Conservation (phyloP, 1,140 invertebrate species). For the Drosophila sproati region DNA sequence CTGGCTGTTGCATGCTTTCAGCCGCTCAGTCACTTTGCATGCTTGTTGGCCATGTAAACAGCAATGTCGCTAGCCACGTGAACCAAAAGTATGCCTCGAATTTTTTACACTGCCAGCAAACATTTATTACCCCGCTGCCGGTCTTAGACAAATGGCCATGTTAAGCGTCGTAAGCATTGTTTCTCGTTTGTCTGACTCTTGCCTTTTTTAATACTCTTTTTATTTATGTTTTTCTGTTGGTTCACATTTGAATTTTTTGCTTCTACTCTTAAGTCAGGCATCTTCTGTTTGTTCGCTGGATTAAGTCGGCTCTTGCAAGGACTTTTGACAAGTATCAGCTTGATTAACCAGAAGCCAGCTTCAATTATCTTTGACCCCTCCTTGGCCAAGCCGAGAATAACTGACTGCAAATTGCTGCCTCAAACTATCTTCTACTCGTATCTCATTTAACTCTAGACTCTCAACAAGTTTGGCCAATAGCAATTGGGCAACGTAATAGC, state of each 20-base stretch:
- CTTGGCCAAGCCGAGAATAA: not conserved
- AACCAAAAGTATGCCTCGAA: slow-evolving; percentile 48
- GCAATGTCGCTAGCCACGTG: slow-evolving; percentile 39
- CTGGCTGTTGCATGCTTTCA: not conserved
- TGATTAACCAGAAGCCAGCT: not conserved
- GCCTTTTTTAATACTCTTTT: not conserved
- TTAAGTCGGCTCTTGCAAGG: not conserved
- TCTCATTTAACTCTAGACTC: slow-evolving; percentile 9
- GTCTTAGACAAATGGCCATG: slow-evolving; percentile 45
- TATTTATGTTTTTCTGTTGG: not conserved
- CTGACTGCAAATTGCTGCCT: slow-evolving; percentile 3
- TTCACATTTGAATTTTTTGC: not conserved
- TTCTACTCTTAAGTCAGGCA: not conserved
- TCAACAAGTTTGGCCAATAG: slow-evolving; percentile 22
- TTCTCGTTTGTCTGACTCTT: slow-evolving; percentile 26
- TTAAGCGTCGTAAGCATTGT: slow-evolving; percentile 49
- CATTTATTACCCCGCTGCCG: slow-evolving; percentile 44
- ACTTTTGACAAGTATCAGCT: not conserved
- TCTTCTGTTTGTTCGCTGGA: not conserved
- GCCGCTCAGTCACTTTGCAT: slow-evolving; percentile 35
- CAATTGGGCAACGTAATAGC: slow-evolving; percentile 8
- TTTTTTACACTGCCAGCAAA: slow-evolving; percentile 39
- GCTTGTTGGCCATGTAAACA: slow-evolving; percentile 48
- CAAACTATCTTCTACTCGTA: not conserved
- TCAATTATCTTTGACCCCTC: not conserved